Evolutionary conservation across 2,888 invertebrate species (phyloP).

Genomic region (Harpalus rufipes): DNA sequence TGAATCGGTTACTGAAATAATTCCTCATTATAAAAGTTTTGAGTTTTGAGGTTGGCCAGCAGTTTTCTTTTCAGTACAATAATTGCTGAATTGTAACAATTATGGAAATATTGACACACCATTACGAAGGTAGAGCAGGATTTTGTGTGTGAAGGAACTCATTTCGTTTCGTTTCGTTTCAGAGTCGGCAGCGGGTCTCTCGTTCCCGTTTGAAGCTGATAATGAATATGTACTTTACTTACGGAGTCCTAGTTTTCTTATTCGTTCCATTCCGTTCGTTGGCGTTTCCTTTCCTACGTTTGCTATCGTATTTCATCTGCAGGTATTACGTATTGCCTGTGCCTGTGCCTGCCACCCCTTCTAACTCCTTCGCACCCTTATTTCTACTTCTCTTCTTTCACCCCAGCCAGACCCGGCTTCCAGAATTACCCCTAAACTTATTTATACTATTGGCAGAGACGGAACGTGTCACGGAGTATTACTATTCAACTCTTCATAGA

Average conservation of each 20-base stretch:
- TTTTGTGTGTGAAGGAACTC: conserved; percentile 4
- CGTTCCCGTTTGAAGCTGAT: conserved; percentile 60
- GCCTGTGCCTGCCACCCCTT: neutral
- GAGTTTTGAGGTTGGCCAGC: conserved; percentile 7
- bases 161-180: conserved; percentile 43
- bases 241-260: conserved; percentile 53
- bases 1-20: too few relatives aligned
- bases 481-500: too few relatives aligned
- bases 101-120: conserved; percentile 63
- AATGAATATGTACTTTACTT: conserved; percentile 63
- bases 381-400: conserved; percentile 1
- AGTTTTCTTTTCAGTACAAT: conserved; percentile 51
- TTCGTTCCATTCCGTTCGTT: conserved; percentile 27
- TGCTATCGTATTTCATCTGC: conserved; percentile 63
- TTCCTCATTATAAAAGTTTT: too few relatives aligned
- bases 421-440: neutral
- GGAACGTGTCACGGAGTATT: too few relatives aligned
- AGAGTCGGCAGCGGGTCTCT: neutral
- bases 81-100: conserved; percentile 61
- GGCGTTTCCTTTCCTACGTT: conserved; percentile 17
- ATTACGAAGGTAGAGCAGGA: conserved; percentile 23
- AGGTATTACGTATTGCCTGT: conserved; percentile 49
- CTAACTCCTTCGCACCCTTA: conserved; percentile 2
- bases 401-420: conserved; percentile 9
- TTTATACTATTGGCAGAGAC: neutral